These are phyloP conservation scores for Glyphotaelius pellucidus DNA, from an alignment of 2,888 invertebrate genomes.

Conservation along the genomic window DNA sequence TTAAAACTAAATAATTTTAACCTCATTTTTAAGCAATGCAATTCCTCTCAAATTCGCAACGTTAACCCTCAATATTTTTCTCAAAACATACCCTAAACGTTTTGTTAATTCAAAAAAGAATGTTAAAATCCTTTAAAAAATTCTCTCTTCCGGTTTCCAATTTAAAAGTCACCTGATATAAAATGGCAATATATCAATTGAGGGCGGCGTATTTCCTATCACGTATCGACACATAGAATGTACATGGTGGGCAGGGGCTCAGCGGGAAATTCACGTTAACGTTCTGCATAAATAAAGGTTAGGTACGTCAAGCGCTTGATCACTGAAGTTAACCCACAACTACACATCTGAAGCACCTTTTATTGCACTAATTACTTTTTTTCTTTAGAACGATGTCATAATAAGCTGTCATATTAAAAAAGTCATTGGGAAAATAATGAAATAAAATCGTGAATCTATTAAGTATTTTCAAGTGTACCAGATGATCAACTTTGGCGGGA, in stretches of 20 bases:
- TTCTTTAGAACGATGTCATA: neutral
- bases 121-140: neutral
- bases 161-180: constrained; percentile 50
- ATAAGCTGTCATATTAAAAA: neutral
- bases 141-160: constrained; percentile 1
- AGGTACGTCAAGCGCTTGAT: constrained; percentile 2
- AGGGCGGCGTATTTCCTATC: constrained; percentile 26
- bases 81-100: neutral
- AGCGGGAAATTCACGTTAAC: constrained; percentile 24
- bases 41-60: neutral
- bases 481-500: no score
- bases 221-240: constrained; percentile 40
- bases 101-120: neutral
- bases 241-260: neutral
- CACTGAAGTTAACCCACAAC: neutral
- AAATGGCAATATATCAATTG: constrained; percentile 43
- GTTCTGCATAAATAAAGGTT: constrained; percentile 28
- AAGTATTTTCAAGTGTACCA: no score
- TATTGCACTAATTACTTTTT: neutral
- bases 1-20: no score
- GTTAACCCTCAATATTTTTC: neutral
- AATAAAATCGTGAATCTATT: no score
- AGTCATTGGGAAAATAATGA: no score
- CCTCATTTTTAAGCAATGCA: neutral
- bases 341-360: neutral